phyloP scores from a whole-genome alignment of 2,113 vertebrate species.

The Microtus oregoni region DNA sequence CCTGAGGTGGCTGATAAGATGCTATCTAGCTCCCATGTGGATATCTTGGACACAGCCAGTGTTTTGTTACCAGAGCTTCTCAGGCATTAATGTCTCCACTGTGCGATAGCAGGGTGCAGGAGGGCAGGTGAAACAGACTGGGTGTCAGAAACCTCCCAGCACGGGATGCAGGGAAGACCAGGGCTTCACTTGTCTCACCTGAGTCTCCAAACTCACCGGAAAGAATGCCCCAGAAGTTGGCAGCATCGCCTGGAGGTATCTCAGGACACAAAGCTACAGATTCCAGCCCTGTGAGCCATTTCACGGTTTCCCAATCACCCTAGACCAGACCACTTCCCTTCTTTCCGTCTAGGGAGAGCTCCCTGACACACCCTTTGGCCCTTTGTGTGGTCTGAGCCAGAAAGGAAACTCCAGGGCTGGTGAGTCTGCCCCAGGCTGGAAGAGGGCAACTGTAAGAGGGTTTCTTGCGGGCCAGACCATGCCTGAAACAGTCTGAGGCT shows the following conservation, averaged over 20 bases:
- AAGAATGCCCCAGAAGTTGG: neutral
- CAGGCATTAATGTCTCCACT: constrained; percentile 6
- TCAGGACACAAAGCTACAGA: neutral
- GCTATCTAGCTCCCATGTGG: constrained; percentile 61
- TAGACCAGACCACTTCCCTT: neutral
- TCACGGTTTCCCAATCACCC: neutral
- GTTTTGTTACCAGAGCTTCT: constrained; percentile 27
- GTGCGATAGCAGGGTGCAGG: neutral
- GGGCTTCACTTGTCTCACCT: neutral
- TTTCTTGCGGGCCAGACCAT: neutral
- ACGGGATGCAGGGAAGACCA: neutral
- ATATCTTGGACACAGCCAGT: neutral
- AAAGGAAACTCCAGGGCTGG: neutral
- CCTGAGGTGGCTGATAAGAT: neutral
- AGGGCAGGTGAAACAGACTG: neutral
- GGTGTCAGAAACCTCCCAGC: constrained; percentile 31
- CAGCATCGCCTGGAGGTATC: neutral
- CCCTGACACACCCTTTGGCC: neutral
- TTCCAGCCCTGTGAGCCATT: neutral
- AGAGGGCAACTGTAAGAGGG: neutral
- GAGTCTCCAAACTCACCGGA: neutral
- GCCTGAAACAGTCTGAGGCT: neutral
- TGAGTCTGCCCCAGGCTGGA: neutral
- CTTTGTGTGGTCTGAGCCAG: neutral
- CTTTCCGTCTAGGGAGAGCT: neutral